Conservation (phyloP, 2,888 invertebrate genomes). For the Sepioteuthis lessoniana region DNA sequence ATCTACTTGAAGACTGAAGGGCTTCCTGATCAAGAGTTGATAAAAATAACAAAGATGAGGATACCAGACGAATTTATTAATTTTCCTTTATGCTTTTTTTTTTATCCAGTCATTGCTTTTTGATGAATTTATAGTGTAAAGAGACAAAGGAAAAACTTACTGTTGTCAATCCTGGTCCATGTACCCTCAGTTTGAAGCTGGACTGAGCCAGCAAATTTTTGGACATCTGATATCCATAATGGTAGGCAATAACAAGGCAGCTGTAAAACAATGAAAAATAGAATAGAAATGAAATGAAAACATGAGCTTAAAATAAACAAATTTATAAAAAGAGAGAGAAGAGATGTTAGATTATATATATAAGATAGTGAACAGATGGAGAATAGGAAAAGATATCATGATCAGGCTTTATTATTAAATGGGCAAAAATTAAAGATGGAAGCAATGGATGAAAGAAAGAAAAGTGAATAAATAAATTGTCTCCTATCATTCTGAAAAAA, state of each 20-base stretch:
- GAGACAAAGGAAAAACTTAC: not conserved
- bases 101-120: too few relatives aligned
- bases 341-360: not conserved
- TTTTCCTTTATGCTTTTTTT: too few relatives aligned
- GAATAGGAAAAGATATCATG: too few relatives aligned
- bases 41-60: too few relatives aligned
- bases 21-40: too few relatives aligned
- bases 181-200: not conserved
- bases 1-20: not conserved
- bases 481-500: too few relatives aligned
- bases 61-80: too few relatives aligned
- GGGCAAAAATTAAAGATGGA: too few relatives aligned
- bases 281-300: not conserved
- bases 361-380: too few relatives aligned
- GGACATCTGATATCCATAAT: conserved; percentile 45
- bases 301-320: not conserved
- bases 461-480: too few relatives aligned
- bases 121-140: not conserved
- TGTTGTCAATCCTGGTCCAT: conserved; percentile 36
- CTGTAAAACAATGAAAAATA: not conserved
- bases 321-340: not conserved
- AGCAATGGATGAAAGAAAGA: too few relatives aligned
- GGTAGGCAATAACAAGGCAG: conserved; percentile 48
- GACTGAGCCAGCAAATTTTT: conserved; percentile 24
- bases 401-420: too few relatives aligned